Evolutionary conservation across 2,113 vertebrate species (phyloP).

Genomic region (Anarrhichthys ocellatus): DNA sequence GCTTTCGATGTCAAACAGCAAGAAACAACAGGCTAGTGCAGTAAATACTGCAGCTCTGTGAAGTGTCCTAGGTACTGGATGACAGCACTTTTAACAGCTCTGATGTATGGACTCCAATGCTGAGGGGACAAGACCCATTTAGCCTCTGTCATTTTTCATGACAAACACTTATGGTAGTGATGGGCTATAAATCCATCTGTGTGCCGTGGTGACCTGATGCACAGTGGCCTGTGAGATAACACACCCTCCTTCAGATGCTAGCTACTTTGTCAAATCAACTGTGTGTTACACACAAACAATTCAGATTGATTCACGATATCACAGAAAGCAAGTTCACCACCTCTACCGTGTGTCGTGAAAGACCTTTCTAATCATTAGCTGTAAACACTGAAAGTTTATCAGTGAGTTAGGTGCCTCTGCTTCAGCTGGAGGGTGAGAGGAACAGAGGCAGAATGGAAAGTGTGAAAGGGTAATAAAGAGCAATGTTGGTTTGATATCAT

Average conservation of each 20-base stretch:
- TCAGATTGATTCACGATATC: slow-evolving; percentile 9
- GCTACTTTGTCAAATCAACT: slow-evolving; percentile 23
- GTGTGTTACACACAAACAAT: background rate
- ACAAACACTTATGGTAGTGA: slow-evolving; percentile 81
- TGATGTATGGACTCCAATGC: slow-evolving; percentile 83
- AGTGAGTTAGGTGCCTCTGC: background rate
- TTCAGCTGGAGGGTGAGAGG: background rate
- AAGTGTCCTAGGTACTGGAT: slow-evolving; percentile 63
- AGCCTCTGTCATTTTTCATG: slow-evolving; percentile 85
- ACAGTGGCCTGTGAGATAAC: slow-evolving; percentile 54
- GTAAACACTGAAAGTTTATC: background rate
- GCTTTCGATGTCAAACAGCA: slow-evolving; percentile 42
- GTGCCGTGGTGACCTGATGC: slow-evolving; percentile 66
- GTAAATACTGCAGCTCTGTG: slow-evolving; percentile 74
- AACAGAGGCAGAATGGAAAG: background rate
- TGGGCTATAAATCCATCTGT: slow-evolving; percentile 82
- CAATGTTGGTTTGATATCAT: background rate
- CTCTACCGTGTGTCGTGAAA: background rate
- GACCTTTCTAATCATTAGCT: background rate
- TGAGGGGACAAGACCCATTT: slow-evolving; percentile 83
- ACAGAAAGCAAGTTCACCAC: background rate
- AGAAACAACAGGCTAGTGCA: slow-evolving; percentile 58
- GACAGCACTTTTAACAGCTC: slow-evolving; percentile 81
- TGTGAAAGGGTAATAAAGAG: background rate
- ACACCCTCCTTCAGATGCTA: slow-evolving; percentile 15